phyloP scores from a whole-genome alignment of 2,113 vertebrate species.

The Semnopithecus entellus region DNA sequence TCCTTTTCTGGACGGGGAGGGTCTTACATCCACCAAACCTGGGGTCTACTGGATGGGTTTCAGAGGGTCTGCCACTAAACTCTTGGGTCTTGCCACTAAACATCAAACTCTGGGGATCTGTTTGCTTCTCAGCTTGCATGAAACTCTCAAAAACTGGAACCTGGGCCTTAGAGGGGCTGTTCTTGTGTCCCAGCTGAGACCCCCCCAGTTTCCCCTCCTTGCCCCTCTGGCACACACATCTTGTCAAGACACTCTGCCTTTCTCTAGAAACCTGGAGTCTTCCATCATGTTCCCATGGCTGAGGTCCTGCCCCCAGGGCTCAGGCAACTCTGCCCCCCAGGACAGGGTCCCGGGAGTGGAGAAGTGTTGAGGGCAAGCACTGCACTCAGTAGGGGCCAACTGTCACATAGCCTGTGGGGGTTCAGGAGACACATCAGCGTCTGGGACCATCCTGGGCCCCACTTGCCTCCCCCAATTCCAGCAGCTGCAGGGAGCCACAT shows the following conservation, averaged over 20 bases:
- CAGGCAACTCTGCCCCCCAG: not conserved
- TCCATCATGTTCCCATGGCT: not conserved
- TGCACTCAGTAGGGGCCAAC: not conserved
- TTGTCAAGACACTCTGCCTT: not conserved
- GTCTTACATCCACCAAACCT: not conserved
- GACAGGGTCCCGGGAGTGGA: not conserved
- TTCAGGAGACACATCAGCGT: not conserved
- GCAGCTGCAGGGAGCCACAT: not conserved
- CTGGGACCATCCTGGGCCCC: not conserved
- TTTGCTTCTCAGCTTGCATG: not conserved
- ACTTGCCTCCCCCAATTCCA: not conserved
- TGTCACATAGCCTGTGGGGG: not conserved
- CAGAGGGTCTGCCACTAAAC: not conserved
- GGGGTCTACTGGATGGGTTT: not conserved
- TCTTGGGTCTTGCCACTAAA: not conserved
- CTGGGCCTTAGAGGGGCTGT: not conserved
- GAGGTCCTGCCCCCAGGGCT: not conserved
- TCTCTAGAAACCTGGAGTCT: not conserved
- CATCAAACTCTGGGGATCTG: not conserved
- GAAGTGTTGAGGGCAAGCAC: not conserved
- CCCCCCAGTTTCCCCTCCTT: too few species aligned
- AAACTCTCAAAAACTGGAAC: conserved; percentile 8
- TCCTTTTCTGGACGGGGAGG: not conserved
- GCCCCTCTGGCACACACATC: not conserved
- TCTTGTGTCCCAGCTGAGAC: not conserved